Evolutionary conservation across 2,113 vertebrate species (phyloP).

Genomic region (Pituophis catenifer): DNA sequence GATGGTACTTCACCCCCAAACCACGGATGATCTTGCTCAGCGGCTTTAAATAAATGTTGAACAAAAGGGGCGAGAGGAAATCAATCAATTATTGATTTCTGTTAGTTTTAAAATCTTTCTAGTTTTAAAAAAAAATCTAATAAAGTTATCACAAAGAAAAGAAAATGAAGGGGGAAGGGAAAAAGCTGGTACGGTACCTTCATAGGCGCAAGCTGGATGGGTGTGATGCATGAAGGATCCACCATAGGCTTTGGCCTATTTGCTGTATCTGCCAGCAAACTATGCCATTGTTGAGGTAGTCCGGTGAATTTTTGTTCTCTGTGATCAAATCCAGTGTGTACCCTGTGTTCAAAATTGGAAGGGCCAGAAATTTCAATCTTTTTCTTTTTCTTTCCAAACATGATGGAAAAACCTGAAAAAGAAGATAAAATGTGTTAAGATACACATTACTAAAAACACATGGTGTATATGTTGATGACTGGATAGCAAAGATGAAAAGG

Average conservation of each 20-base stretch:
- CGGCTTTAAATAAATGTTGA: no score
- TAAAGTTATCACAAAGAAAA: not conserved
- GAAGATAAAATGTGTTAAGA: not conserved
- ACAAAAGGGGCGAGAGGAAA: no score
- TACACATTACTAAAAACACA: not conserved
- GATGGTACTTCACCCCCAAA: no score
- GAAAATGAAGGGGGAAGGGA: not conserved
- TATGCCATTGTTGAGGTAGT: slow-evolving; percentile 97
- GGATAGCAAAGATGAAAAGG: no score
- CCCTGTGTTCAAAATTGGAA: slow-evolving; percentile 98
- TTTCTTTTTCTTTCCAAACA: slow-evolving; percentile 99
- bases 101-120: not conserved
- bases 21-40: no score
- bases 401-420: slow-evolving; percentile 83
- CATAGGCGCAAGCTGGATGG: slow-evolving; percentile 97
- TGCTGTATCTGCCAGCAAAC: slow-evolving; percentile 92
- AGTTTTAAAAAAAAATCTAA: not conserved
- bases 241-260: slow-evolving; percentile 98
- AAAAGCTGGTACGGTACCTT: slow-evolving; percentile 77
- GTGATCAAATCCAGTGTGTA: slow-evolving; percentile 96
- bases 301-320: slow-evolving; percentile 96
- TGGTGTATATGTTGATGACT: not conserved
- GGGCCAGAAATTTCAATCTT: slow-evolving; percentile 96
- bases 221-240: slow-evolving; percentile 97
- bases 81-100: not conserved